Base-by-base conservation (phyloP, 2,113 vertebrate species). In the Castor canadensis region DNA sequence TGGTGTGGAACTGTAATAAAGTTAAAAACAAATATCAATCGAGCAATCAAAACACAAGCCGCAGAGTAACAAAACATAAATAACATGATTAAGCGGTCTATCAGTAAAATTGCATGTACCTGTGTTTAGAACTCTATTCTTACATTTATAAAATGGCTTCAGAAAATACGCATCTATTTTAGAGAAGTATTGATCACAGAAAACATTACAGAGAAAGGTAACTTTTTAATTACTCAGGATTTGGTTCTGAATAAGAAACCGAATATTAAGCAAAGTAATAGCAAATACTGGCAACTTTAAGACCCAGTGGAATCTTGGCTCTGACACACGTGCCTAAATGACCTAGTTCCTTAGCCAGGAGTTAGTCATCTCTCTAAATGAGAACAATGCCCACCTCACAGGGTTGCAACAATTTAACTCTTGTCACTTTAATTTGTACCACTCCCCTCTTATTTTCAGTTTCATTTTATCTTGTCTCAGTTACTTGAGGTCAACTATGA, bases 1-100 rank as follows among this genome's bases (percentile, higher is more conserved):
- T 98, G 38, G 97, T 98, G 87, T 98, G 98, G 89, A 98, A 97
- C 97, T 99, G 97, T 58, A 97, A 95, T 16, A 32, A 30, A 43
- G 88, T 6, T 56, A 89, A 85, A 85, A 80, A 32, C n/a, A n/a
- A 80, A 66, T 4, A 64, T 64, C 56, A 88, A 49, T 5, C 32
- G 22, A 72, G 43, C 19, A 52, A 95, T 69, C 26, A 72, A 87
- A 95, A 85, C 16, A 22, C 30, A 94, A 83, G n/a, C 20, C 84
- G 40, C 2, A 60, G 30, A 86, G 77, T 7, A 75, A 73, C 35
- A 24, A 24, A 76, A 96, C 56, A 45, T 47, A 62, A 76, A 45
- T 43, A 62, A 81, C 24, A 49, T 35, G 52, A 80, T 69, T 32
- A 62, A 38, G 38, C 4, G 9, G 47, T 67, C 40, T 64, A 47